phyloP scores from a whole-genome alignment of 2,113 vertebrate genomes.

The Bucco capensis region DNA sequence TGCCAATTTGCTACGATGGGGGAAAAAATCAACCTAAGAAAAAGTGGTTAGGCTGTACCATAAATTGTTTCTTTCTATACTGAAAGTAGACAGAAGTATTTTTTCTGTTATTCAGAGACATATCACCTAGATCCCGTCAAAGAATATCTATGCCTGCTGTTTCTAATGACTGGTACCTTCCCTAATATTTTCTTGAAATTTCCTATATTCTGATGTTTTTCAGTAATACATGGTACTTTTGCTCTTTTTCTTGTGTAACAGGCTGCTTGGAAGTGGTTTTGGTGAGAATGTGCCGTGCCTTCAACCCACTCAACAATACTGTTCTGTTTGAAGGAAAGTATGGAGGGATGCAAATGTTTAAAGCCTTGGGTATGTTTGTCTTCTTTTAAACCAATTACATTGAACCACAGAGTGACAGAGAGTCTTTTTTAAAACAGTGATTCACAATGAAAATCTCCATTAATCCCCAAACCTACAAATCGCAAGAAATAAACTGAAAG shows the following conservation, averaged over 20 bases:
- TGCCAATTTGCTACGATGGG: not conserved
- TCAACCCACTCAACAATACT: slow-evolving; percentile 99
- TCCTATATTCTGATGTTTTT: not conserved
- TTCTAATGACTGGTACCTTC: not conserved
- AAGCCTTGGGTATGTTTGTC: slow-evolving; percentile 86
- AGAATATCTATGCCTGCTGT: not conserved
- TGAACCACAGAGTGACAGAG: not conserved
- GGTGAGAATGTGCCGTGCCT: slow-evolving; percentile 98
- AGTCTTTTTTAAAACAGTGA: not conserved
- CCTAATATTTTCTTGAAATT: not conserved
- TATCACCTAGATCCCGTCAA: not conserved
- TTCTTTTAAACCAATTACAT: not conserved
- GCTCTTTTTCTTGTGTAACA: slow-evolving; percentile 43
- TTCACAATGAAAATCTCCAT: not conserved
- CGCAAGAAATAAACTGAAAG: not conserved
- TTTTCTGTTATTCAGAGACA: not conserved
- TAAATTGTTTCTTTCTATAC: not conserved
- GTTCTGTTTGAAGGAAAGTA: slow-evolving; percentile 99
- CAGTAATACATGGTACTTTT: not conserved
- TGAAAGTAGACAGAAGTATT: not conserved
- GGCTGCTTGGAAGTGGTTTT: slow-evolving; percentile 98
- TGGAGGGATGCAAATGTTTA: slow-evolving; percentile 98
- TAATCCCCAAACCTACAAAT: not conserved
- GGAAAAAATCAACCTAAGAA: not conserved
- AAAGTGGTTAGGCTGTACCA: not conserved